Base-by-base conservation (phyloP, 2,888 invertebrate genomes). In the Heliconius cydno region DNA sequence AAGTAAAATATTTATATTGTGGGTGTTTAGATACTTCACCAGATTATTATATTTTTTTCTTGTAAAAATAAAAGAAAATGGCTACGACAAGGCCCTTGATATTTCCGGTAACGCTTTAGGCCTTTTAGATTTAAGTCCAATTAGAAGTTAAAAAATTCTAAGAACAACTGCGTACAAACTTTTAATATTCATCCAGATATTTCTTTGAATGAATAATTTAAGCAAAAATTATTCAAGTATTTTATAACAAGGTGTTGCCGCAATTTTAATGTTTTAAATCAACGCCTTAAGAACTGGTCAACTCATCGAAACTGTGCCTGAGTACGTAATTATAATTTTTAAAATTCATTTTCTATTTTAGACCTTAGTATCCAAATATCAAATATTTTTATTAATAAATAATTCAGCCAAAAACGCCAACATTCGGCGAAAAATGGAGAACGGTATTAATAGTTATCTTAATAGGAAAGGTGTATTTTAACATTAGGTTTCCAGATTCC, bases 241-340 rank as follows among this genome's bases (percentile, higher is more conserved):
- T 68, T 75, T 57, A 68, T 76, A 71, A 76, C 41, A 41, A 80
- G 34, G 77, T 65, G 70, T 28, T 57, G 74, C 57, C 68, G 65
- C 52, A 60, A 71, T 80, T 80, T 80, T 57, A 80, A 75, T 75
- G 74, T 80, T 80, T 80, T 57, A 79, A 67, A 75, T 70, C n/a
- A 79, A 79, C 74, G 60, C 15, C 63, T 74, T 78, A 41, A 60
- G 63, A 78, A 74, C 78, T 75, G 74, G 73, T 46, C 46, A 74
- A 68, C 63, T 19, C 38, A 66, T 63, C 68, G 63, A 63, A 79
- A 25, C 41, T 15, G 30, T 22, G 38, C 34, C 52, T n/a, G 60
- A 79, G 52, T n/a, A 66, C 74, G 63, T 79, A 70, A 79, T 79
- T 68, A 41, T 60, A 41, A 22, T 28, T 41, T n/a, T n/a, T n/a